These are phyloP conservation scores for Andricus curvator DNA, from an alignment of 2,888 invertebrate genomes.

Conservation along the genomic window DNA sequence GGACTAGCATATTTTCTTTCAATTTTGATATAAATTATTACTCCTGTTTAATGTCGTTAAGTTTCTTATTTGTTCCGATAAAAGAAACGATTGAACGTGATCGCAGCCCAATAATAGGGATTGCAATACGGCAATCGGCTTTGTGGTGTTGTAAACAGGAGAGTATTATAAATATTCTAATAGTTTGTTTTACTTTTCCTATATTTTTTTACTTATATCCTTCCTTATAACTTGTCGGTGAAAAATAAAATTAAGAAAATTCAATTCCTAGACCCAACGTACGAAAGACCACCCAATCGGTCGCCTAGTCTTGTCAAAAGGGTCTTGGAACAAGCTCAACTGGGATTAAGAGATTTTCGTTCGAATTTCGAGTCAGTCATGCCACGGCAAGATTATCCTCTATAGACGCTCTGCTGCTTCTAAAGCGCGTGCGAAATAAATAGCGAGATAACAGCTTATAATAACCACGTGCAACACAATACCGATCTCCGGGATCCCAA, in stretches of 20 bases:
- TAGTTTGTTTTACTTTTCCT: background rate
- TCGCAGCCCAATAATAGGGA: background rate
- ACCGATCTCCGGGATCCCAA: slow-evolving; percentile 27
- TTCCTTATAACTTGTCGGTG: background rate
- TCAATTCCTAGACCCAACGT: background rate
- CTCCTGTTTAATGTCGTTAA: background rate
- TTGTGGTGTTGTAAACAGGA: background rate
- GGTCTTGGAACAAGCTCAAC: slow-evolving; percentile 56
- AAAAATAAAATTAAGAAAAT: background rate
- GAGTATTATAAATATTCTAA: background rate
- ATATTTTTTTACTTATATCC: background rate
- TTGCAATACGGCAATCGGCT: background rate
- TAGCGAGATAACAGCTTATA: slow-evolving; percentile 69
- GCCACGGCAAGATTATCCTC: slow-evolving; percentile 67
- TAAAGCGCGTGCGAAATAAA: slow-evolving; percentile 68
- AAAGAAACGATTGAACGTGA: background rate
- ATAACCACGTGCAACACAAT: slow-evolving; percentile 52
- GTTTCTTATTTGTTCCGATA: background rate
- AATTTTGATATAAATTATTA: background rate
- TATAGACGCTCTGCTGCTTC: slow-evolving; percentile 62
- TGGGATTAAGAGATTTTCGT: slow-evolving; percentile 73
- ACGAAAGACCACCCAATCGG: slow-evolving; percentile 8
- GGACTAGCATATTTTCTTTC: background rate
- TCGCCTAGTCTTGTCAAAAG: slow-evolving; percentile 52
- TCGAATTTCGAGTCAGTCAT: slow-evolving; percentile 73